phyloP scores from a whole-genome alignment of 1,140 invertebrate genomes.

The Temnothorax nylanderi region DNA sequence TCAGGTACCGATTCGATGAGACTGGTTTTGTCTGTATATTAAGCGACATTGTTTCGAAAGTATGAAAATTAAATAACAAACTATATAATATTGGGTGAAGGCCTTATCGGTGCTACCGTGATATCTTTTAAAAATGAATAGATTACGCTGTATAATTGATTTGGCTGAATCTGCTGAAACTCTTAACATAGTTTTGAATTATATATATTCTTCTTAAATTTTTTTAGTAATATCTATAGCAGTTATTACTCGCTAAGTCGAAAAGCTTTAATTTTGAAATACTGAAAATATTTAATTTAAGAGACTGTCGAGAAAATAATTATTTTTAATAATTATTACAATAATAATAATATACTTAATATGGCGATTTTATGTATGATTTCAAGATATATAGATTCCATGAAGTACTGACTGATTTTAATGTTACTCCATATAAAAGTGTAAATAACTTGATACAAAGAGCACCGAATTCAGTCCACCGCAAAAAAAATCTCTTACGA shows the following conservation, averaged over 20 bases:
- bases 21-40: constrained; percentile 9
- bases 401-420: constrained; percentile 5
- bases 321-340: not conserved
- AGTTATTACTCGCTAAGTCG: not conserved
- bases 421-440: not conserved
- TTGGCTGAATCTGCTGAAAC: not conserved
- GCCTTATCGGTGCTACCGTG: not conserved
- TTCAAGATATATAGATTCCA: not conserved
- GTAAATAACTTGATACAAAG: not conserved
- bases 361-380: not conserved
- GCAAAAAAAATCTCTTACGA: constrained; percentile 42
- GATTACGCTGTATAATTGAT: not conserved
- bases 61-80: constrained; percentile 22
- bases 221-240: not conserved
- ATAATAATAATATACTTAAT: not conserved
- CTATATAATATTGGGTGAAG: not conserved
- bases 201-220: not conserved
- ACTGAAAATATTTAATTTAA: not conserved
- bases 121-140: not conserved
- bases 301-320: not conserved
- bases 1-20: constrained; percentile 37
- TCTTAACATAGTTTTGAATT: constrained; percentile 8
- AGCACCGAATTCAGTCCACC: constrained; percentile 3
- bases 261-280: not conserved
- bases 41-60: not conserved